Evolutionary conservation across 2,888 invertebrate genomes (phyloP).

Genomic region (Nomada ruficornis): DNA sequence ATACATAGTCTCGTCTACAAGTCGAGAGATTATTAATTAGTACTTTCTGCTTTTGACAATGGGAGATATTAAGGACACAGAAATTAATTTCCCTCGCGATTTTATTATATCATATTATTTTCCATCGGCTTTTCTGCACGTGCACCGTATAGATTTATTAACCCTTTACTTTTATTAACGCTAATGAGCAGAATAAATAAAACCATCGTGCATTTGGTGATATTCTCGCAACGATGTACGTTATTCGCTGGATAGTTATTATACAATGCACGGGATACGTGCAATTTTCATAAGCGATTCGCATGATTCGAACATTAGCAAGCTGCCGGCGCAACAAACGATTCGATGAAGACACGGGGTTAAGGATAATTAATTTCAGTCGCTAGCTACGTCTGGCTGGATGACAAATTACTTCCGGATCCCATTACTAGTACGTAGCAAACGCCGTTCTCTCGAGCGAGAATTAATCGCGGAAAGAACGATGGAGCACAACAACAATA

Average conservation of each 20-base stretch:
- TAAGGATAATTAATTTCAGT: slow-evolving; percentile 62
- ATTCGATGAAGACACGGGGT: slow-evolving; percentile 52
- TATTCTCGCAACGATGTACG: too few species aligned
- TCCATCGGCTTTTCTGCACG: too few species aligned
- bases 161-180: too few species aligned
- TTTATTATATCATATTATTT: too few species aligned
- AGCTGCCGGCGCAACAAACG: slow-evolving; percentile 13
- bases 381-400: slow-evolving; percentile 44
- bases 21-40: too few species aligned
- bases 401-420: slow-evolving; percentile 68
- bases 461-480: slow-evolving; percentile 39
- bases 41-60: too few species aligned
- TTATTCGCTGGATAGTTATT: slow-evolving; percentile 1
- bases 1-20: too few species aligned
- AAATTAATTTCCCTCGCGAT: too few species aligned
- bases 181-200: too few species aligned
- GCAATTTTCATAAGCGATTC: slow-evolving; percentile 33
- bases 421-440: slow-evolving; percentile 49
- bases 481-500: slow-evolving; percentile 22
- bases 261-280: neutral
- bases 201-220: too few species aligned
- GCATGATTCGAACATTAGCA: slow-evolving; percentile 27
- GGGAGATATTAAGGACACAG: too few species aligned
- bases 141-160: too few species aligned
- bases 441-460: slow-evolving; percentile 26